Evolutionary conservation across 2,888 invertebrate species (phyloP).

Genomic region (Parnassius orleans): DNA sequence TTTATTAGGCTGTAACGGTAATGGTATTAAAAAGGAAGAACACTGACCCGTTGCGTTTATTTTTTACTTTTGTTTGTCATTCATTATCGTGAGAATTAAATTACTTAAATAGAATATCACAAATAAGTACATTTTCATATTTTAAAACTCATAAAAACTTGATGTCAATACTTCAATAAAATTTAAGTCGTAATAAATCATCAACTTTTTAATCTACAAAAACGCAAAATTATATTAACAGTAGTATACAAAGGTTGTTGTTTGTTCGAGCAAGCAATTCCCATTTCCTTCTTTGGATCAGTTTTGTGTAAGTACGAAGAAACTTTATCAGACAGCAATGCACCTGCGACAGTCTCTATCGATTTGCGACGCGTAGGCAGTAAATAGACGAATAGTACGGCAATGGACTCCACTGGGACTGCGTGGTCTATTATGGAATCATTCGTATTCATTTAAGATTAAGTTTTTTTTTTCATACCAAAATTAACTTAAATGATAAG

Average conservation of each 20-base stretch:
- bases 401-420: slow-evolving; percentile 61
- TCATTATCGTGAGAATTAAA: too few relatives aligned
- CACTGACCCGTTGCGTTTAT: too few relatives aligned
- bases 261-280: background rate
- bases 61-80: too few relatives aligned
- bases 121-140: too few relatives aligned
- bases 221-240: background rate
- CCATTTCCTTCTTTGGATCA: slow-evolving; percentile 2
- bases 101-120: too few relatives aligned
- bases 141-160: too few relatives aligned
- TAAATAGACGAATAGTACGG: slow-evolving; percentile 66
- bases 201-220: background rate
- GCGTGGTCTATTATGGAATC: slow-evolving; percentile 43
- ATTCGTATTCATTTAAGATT: slow-evolving; percentile 24
- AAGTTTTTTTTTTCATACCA: too few relatives aligned
- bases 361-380: slow-evolving; percentile 64
- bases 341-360: slow-evolving; percentile 64
- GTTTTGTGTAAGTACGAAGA: slow-evolving; percentile 19
- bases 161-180: background rate
- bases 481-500: too few relatives aligned
- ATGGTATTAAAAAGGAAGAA: too few relatives aligned
- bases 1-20: too few relatives aligned
- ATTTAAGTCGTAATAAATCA: background rate
- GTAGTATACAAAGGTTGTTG: background rate
- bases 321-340: slow-evolving; percentile 43